Conservation (phyloP, 2,888 invertebrate species). For the Limnephilus auricula region DNA sequence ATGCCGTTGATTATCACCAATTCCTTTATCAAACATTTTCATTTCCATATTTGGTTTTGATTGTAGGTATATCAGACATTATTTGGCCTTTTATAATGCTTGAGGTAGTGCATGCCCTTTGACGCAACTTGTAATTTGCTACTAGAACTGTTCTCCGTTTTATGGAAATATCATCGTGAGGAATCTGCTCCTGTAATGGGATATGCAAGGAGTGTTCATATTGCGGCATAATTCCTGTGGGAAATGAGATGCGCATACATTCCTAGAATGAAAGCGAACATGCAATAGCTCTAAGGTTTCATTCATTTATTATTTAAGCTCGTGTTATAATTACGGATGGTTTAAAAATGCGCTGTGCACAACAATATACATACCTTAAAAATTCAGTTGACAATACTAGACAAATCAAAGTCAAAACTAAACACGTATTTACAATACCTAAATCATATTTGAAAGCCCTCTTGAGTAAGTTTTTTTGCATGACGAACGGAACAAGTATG, state of each 20-base stretch:
- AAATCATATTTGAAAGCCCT: neutral
- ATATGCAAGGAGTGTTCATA: neutral
- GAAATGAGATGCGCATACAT: conserved; percentile 10
- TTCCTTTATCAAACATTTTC: neutral
- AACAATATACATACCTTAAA: neutral
- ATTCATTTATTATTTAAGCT: neutral
- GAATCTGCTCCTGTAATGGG: conserved; percentile 34
- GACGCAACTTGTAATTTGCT: neutral
- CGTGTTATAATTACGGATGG: conserved; percentile 3
- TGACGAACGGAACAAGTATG: neutral
- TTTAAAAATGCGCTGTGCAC: neutral
- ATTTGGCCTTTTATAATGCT: neutral
- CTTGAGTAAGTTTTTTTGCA: neutral
- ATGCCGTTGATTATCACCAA: neutral
- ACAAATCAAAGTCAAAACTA: neutral
- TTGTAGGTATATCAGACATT: neutral
- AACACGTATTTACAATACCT: neutral
- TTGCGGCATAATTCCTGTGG: conserved; percentile 32
- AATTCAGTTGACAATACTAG: neutral
- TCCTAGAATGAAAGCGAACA: neutral
- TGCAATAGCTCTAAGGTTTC: conserved; percentile 33
- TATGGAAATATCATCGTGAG: conserved; percentile 10
- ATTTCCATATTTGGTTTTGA: neutral
- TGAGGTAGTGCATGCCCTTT: neutral
- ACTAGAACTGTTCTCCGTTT: neutral